These are phyloP conservation scores for Nixonia krombeini DNA, from an alignment of 1,140 invertebrate species.

Conservation along the genomic window DNA sequence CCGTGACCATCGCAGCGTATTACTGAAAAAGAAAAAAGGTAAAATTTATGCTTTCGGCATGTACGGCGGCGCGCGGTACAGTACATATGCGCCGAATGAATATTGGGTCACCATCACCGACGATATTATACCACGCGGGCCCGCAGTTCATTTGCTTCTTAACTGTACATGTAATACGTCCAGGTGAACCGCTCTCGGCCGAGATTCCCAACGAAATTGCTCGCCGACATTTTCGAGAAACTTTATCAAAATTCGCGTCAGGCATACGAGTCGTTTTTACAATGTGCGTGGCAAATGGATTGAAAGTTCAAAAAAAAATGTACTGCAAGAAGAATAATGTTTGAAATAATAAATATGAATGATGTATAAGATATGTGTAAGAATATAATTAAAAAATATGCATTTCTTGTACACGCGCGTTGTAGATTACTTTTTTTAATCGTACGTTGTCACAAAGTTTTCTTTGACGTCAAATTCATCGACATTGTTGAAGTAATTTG, in stretches of 20 bases:
- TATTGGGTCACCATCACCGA: slow-evolving; percentile 13
- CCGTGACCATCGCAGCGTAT: background rate
- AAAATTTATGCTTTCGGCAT: slow-evolving; percentile 14
- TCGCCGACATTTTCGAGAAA: background rate
- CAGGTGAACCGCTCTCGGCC: background rate
- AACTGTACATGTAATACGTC: slow-evolving; percentile 26
- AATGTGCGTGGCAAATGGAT: too few species aligned
- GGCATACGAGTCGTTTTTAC: too few species aligned
- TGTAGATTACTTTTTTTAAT: too few species aligned
- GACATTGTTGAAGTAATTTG: background rate
- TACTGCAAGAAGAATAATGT: too few species aligned
- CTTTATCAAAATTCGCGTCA: too few species aligned
- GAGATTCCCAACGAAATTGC: background rate
- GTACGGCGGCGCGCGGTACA: background rate
- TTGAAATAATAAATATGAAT: too few species aligned
- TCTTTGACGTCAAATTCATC: too few species aligned
- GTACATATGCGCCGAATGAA: slow-evolving; percentile 7
- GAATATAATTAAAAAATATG: too few species aligned
- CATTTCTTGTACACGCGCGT: too few species aligned
- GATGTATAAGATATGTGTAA: too few species aligned
- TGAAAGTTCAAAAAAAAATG: too few species aligned
- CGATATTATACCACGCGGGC: background rate
- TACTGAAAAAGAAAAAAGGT: background rate
- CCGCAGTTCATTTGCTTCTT: slow-evolving; percentile 26
- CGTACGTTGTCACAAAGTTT: too few species aligned